Evolutionary conservation across 2,888 invertebrate species (phyloP).

Genomic region (Hydroisotoma schaefferi): DNA sequence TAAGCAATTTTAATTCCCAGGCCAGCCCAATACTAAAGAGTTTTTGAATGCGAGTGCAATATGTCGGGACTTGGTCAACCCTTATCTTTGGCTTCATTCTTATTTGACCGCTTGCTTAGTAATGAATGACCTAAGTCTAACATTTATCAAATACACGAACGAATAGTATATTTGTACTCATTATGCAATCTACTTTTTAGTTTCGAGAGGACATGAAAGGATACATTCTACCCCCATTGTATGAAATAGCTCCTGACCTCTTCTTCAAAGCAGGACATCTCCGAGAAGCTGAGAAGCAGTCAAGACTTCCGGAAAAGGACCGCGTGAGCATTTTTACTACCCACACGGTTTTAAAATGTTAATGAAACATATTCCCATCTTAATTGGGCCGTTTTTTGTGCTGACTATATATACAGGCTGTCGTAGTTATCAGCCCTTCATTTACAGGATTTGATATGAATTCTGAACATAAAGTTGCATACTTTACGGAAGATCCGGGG

Average conservation of each 20-base stretch:
- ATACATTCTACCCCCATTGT: constrained; percentile 67
- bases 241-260: constrained; percentile 75
- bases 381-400: neutral
- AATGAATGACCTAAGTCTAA: too few relatives aligned
- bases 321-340: constrained; percentile 20
- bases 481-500: constrained; percentile 8
- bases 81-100: constrained; percentile 24
- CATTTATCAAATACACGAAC: too few relatives aligned
- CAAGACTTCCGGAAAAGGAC: constrained; percentile 26
- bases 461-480: constrained; percentile 4
- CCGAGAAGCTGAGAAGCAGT: constrained; percentile 29
- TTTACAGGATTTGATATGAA: constrained; percentile 7
- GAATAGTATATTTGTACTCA: too few relatives aligned
- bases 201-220: constrained; percentile 50
- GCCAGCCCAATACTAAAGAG: constrained; percentile 16
- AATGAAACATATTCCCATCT: too few relatives aligned
- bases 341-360: too few relatives aligned
- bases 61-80: constrained; percentile 19
- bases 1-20: too few relatives aligned
- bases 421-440: neutral
- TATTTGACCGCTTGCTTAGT: constrained; percentile 1
- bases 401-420: neutral
- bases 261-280: constrained; percentile 54
- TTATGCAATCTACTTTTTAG: too few relatives aligned
- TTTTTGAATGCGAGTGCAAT: constrained; percentile 26